Evolutionary conservation across 2,888 invertebrate species (phyloP), one percentile per base, ranked within the genome.

Genomic region (Coleophora flavipennella): DNA sequence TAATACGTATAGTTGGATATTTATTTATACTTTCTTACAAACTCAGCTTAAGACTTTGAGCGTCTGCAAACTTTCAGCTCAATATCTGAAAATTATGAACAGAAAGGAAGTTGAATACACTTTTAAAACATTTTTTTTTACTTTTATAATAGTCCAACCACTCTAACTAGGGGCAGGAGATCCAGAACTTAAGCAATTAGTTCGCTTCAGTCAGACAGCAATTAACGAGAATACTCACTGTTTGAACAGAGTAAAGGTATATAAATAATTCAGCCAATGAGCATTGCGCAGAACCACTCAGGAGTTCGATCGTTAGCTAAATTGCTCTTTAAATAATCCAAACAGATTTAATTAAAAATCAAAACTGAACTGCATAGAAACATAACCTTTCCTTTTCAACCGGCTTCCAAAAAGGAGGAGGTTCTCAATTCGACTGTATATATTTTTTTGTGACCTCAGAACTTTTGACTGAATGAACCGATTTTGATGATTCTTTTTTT

Each of bases 141-240:
- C 67, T 72, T 69, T 68, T 73, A 73, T 70, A 73, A 70, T 73
- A 77, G 67, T 75, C 35, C 73, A 57, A 72, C 76, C 73, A 78
- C 74, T 80, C 73, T 67, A 67, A 67, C 66, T 65, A 58, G 69
- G 71, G 76, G 68, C 65, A 76, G 67, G 71, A 77, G 78, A 79
- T 80, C 75, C 67, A 61, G 75, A 83, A 81, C 80, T 83, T 83
- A 80, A 80, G 81, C 81, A 83, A 83, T 83, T 83, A 83, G 81
- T 68, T 76, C 76, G 74, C 66, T 73, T 68, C 62, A 79, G 72
- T 72, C 78, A 73, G 80, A 81, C 80, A 79, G 81, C 79, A 83
- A 81, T 83, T 83, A 83, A 76, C 71, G 74, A 61, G 72, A 75
- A 75, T 78, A 78, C 20, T 6, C 20, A 20, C 74, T 76, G 77